Evolutionary conservation across 2,797 vertebrate genomes (phyloP).

Genomic region (Paguma larvata): DNA sequence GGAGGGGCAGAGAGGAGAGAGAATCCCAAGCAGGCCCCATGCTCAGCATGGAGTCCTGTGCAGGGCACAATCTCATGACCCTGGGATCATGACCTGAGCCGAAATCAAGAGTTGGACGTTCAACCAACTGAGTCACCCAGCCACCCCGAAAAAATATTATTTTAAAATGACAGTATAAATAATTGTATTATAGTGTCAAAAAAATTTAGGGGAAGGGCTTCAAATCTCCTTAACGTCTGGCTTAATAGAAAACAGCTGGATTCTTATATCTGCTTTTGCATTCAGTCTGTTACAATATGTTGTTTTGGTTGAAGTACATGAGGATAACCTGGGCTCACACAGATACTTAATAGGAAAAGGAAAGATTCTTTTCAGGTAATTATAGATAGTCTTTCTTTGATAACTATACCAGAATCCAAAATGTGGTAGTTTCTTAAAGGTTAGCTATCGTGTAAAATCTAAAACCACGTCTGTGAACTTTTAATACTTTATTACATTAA

Average conservation of each 20-base stretch:
- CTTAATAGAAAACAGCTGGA: conserved; percentile 64
- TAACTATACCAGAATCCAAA: conserved; percentile 48
- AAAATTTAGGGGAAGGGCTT: not conserved
- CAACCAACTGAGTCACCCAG: too few relatives aligned
- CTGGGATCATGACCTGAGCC: too few relatives aligned
- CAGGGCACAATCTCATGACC: too few relatives aligned
- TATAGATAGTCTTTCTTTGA: conserved; percentile 52
- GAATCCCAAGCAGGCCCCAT: too few relatives aligned
- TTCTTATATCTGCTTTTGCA: conserved; percentile 53
- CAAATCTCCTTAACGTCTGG: conserved; percentile 44
- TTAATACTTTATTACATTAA: conserved; percentile 3
- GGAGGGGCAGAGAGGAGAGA: too few relatives aligned
- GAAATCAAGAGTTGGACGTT: too few relatives aligned
- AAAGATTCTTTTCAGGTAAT: conserved; percentile 62
- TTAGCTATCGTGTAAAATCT: conserved; percentile 45
- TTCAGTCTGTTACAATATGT: conserved; percentile 58
- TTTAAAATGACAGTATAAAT: conserved; percentile 59
- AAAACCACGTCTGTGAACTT: conserved; percentile 50
- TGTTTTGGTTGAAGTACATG: conserved; percentile 68
- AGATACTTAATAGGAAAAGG: conserved; percentile 58
- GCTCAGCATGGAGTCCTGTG: too few relatives aligned
- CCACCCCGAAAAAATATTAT: not conserved
- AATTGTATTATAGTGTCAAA: conserved; percentile 30
- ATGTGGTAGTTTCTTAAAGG: conserved; percentile 58
- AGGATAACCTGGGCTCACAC: conserved; percentile 22